Base-by-base conservation (phyloP, 2,113 vertebrate species). In the Mastomys coucha region DNA sequence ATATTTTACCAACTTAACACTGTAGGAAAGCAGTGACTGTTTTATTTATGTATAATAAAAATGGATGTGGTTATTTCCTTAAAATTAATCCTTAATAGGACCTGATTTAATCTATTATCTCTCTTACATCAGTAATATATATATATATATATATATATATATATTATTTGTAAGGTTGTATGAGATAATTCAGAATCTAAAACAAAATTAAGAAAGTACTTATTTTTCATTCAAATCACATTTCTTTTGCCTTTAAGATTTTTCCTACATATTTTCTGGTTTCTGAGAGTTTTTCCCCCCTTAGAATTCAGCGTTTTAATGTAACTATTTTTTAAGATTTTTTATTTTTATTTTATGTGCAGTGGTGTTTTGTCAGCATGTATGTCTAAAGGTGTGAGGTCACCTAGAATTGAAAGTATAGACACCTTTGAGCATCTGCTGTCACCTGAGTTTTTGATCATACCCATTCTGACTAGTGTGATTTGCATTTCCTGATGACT, bases 1-100 rank as follows among this genome's bases (percentile, higher is more conserved):
- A 65, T 80, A 93, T 93, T 91, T 94, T 89, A 91, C 67, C 58
- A 63, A 42, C 42, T 95, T 86, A 81, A 93, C 42, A 28, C 70
- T 89, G 16, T 28, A 80, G n/a, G 39, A 20, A 84, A 84, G 1
- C 24, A 76, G 8, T 45, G n/a, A 53, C 16, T 91, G 36, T 45
- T 90, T 88, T 75, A 63, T 75, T 91, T 96, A 73, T 49, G 39
- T 16, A 78, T 81, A 53, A 77, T n/a, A 78, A 14, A 42, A 60
- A 45, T 39, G 2, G 2, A 82, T n/a, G 36, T 4, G 42, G n/a
- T 65, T 60, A 39, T 36, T 87, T 92, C 36, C 49, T 96, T 95
- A 86, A 84, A 67, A 11, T 69, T 39, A 4, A n/a, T 67, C 0
- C 2, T 58, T 65, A 65, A 56, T 93, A 93, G 45, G 26, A 45